Percentiles rank a stretch among this genome's conserved stretches.
phyloP scores from a whole-genome alignment of 53 echinoderm and acorn worm genomes.

The Crossaster papposus region DNA sequence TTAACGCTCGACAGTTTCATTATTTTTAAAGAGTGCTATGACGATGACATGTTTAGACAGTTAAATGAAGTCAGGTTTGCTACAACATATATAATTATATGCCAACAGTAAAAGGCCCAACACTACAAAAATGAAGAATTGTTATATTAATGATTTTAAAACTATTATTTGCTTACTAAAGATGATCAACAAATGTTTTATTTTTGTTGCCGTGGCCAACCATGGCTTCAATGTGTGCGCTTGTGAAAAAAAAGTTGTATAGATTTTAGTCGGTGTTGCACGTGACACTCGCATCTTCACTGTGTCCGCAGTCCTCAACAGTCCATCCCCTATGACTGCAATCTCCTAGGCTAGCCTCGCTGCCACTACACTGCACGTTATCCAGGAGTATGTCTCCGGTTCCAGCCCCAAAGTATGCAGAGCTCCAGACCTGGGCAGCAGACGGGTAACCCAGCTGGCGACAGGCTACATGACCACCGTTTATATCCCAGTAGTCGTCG shows the following conservation, averaged over 20 bases:
- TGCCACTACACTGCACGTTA: background rate
- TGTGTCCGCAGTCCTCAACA: background rate
- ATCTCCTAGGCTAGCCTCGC: background rate
- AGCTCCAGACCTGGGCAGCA: background rate
- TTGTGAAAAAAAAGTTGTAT: background rate
- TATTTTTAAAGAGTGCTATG: no score
- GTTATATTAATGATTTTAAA: no score
- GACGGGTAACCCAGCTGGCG: slow-evolving; percentile 4
- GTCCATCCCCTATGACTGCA: slow-evolving; percentile 3
- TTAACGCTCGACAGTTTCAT: no score
- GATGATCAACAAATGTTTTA: no score
- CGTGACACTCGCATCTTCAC: slow-evolving; percentile 5
- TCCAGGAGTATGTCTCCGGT: slow-evolving; percentile 6
- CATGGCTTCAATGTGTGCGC: background rate
- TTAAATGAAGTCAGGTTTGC: no score
- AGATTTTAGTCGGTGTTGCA: background rate
- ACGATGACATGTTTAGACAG: no score
- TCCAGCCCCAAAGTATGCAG: background rate
- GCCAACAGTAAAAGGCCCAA: no score
- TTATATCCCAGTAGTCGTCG: slow-evolving; percentile 18
- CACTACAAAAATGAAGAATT: no score
- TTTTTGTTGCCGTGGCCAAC: no score
- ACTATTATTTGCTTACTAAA: no score
- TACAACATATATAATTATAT: no score
- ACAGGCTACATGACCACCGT: slow-evolving; percentile 21